These are phyloP conservation scores for Dendrolimus houi DNA, from an alignment of 2,888 invertebrate genomes.

Conservation along the genomic window DNA sequence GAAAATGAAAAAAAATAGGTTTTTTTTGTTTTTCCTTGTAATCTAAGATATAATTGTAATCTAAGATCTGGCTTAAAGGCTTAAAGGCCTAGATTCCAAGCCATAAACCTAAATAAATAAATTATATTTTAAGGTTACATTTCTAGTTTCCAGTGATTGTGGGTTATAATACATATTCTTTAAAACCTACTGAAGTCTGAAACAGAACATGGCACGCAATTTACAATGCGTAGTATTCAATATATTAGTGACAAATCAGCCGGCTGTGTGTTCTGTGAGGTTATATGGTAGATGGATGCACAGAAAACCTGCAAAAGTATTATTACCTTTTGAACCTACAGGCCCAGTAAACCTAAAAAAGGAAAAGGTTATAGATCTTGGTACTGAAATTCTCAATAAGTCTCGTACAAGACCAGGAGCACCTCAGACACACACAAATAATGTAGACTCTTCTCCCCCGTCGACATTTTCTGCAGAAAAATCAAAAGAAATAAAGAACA, in stretches of 20 bases:
- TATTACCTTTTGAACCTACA: slow-evolving; percentile 59
- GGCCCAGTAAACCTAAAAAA: slow-evolving; percentile 40
- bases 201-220: slow-evolving; percentile 24
- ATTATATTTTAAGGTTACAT: too few species aligned
- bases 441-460: slow-evolving; percentile 2
- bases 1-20: too few species aligned
- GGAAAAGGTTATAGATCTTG: slow-evolving; percentile 56
- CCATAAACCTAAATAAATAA: too few species aligned
- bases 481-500: slow-evolving; percentile 36
- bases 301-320: slow-evolving; percentile 67
- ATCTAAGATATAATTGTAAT: too few species aligned
- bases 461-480: slow-evolving; percentile 19
- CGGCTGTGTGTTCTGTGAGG: slow-evolving; percentile 24
- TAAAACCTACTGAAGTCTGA: too few species aligned
- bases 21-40: too few species aligned
- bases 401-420: slow-evolving; percentile 9
- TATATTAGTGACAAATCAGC: slow-evolving; percentile 18
- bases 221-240: slow-evolving; percentile 22
- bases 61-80: too few species aligned
- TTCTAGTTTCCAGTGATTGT: too few species aligned
- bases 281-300: slow-evolving; percentile 67
- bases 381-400: slow-evolving; percentile 27
- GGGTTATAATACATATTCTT: too few species aligned
- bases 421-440: neutral
- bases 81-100: too few species aligned